Evolutionary conservation across 2,888 invertebrate genomes (phyloP), one percentile per base, ranked within the genome.

Genomic region (Coelopa pilipes): DNA sequence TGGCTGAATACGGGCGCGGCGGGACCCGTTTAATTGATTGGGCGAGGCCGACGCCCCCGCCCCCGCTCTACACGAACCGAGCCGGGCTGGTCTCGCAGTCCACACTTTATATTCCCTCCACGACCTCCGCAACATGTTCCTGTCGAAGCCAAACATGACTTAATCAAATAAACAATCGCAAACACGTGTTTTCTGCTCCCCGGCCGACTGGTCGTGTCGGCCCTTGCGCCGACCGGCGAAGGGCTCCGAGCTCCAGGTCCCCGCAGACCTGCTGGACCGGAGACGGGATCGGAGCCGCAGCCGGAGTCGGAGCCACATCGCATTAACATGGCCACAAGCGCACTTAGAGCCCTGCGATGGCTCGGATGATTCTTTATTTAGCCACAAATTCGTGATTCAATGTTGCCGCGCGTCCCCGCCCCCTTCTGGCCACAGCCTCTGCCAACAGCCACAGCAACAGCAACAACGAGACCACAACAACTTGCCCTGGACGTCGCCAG

Each of bases 361-460:
- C 70, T 65, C 63, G 72, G 67, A 57, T 76, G 77, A 75, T 78
- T 76, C 76, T 76, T 79, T 77, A 76, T 76, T 76, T 77, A 75
- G 60, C 75, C 73, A 70, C 68, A 77, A 73, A 73, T 71, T 79
- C 78, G 78, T 79, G 79, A 79, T 77, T 76, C 77, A 77, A 76
- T 72, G 57, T 65, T 45, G 46, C 63, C n/a, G 11, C n/a, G 21
- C 24, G 12, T 21, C 46, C n/a, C 19, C 70, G 15, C 59, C 47
- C 53, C 17, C 13, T 63, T 17, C 19, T 17, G 19, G 24, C 50
- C 17, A 15, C 12, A 1, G 15, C 5, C 13, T 34, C 17, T 10
- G 17, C n/a, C 15, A 5, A 46, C n/a, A n/a, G 7, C 34, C 2
- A 34, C 34, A 34, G 34, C 2, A 34, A 34, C 34, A 34, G 7